Evolutionary conservation across 2,797 vertebrate genomes (phyloP), one percentile per base, ranked within the genome.

Genomic region (Carapus acus): DNA sequence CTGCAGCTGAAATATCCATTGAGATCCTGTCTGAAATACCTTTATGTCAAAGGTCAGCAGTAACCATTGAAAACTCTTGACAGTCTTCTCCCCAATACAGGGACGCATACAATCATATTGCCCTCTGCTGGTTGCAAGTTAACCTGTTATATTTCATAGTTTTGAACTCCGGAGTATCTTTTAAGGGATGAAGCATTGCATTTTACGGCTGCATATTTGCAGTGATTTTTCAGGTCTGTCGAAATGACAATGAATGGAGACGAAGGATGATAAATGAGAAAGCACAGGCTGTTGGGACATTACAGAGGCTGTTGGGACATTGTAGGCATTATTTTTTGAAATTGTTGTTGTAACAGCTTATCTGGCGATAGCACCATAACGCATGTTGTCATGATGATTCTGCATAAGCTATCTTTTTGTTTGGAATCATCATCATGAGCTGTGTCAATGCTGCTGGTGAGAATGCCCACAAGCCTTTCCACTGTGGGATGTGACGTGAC

Each of bases 401-500:
- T 21, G 22, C 48, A 34, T 24, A 47, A 24, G 37, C 38, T 37
- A 16, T 42, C 47, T 44, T 54, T 62, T 15, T 59, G 20, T 52
- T 31, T 51, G 18, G 56, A 60, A 60, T 55, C 37, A n/a, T n/a
- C n/a, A n/a, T n/a, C n/a, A 39, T 29, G 55, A 43, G 13, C 29
- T 7, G 21, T 36, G 12, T 19, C 46, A 29, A 14, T 49, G 49
- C n/a, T 50, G 51, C 49, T 21, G 37, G 22, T 12, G 38, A 44
- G 53, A 58, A 43, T 39, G 41, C 71, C 37, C 39, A 50, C 39
- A 44, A 61, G 38, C 27, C 21, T 24, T 42, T 39, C 54, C 42
- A 38, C 52, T 8, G 29, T 70, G 63, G 71, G 69, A 52, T 71
- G 62, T 54, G 55, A 66, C 65, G 34, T 61, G 67, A 73, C 64